phyloP scores from a whole-genome alignment of 2,797 vertebrate genomes.

The Amblyopsis hoosieri region DNA sequence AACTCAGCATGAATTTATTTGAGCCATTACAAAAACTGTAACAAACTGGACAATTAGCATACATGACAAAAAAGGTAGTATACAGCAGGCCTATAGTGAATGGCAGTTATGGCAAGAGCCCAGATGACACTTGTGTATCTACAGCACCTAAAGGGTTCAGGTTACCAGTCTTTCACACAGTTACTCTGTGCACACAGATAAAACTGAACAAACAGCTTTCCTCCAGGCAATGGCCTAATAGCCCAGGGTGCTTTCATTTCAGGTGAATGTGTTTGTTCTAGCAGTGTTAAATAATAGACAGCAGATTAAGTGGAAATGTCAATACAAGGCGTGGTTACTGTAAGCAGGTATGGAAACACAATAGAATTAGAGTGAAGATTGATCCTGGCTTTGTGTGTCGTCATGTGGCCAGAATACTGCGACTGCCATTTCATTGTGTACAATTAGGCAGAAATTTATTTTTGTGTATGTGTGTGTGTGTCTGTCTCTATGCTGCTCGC shows the following conservation, averaged over 20 bases:
- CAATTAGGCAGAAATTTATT: conserved; percentile 70
- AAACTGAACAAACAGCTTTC: conserved; percentile 35
- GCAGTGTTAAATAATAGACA: conserved; percentile 72
- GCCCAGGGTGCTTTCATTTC: conserved; percentile 61
- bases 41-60: conserved; percentile 25
- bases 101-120: conserved; percentile 16
- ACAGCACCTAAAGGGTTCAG: conserved; percentile 24
- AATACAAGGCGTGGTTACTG: conserved; percentile 61
- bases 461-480: conserved; percentile 39
- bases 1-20: background rate
- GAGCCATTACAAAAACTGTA: background rate
- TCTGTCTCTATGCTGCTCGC: conserved; percentile 12
- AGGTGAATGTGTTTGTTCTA: conserved; percentile 64
- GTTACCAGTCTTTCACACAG: conserved; percentile 31
- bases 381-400: conserved; percentile 69
- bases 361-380: conserved; percentile 70
- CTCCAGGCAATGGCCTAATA: conserved; percentile 55
- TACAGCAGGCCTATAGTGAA: background rate
- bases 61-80: conserved; percentile 17
- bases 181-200: conserved; percentile 32
- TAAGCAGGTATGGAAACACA: conserved; percentile 70
- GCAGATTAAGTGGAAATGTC: conserved; percentile 48
- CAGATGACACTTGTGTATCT: conserved; percentile 21
- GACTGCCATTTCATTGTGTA: conserved; percentile 62
- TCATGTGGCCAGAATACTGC: conserved; percentile 66